phyloP scores from a whole-genome alignment of 2,113 vertebrate genomes.

The Haliaeetus leucogaster region DNA sequence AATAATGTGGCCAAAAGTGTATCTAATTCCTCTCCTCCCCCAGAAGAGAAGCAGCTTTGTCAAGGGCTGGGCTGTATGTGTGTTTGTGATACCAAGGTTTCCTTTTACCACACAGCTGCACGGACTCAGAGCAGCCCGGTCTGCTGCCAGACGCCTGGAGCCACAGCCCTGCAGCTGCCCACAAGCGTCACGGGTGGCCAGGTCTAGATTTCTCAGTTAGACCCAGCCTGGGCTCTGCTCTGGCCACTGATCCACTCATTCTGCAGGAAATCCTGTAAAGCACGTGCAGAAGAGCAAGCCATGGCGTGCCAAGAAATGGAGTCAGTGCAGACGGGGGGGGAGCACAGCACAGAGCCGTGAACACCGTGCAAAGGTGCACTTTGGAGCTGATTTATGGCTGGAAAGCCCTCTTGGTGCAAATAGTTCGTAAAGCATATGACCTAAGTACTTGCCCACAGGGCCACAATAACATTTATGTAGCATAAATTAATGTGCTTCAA shows the following conservation, averaged over 20 bases:
- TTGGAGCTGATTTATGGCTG: slow-evolving; percentile 50
- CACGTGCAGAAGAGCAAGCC: background rate
- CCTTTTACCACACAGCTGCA: slow-evolving; percentile 67
- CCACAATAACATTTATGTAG: slow-evolving; percentile 80
- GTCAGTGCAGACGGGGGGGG: fast-evolving
- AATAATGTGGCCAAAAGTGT: slow-evolving; percentile 69
- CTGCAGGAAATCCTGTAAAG: slow-evolving; percentile 35
- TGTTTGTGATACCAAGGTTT: slow-evolving; percentile 45
- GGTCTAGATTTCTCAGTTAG: background rate
- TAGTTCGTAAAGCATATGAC: slow-evolving; percentile 72
- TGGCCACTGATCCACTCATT: background rate
- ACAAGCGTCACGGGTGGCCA: background rate
- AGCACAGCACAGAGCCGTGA: background rate
- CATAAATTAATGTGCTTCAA: slow-evolving; percentile 77
- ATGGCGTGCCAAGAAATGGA: background rate
- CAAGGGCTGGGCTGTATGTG: background rate
- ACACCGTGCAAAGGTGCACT: background rate
- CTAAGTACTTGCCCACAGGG: slow-evolving; percentile 72
- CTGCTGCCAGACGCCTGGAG: background rate
- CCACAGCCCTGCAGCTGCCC: slow-evolving; percentile 40
- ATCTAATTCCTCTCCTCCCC: slow-evolving; percentile 56
- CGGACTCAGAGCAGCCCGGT: background rate
- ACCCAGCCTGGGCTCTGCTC: background rate
- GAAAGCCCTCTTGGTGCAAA: slow-evolving; percentile 61
- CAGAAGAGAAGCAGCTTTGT: slow-evolving; percentile 70